phyloP scores from a whole-genome alignment of 2,888 invertebrate genomes.

The Oscheius onirici region DNA sequence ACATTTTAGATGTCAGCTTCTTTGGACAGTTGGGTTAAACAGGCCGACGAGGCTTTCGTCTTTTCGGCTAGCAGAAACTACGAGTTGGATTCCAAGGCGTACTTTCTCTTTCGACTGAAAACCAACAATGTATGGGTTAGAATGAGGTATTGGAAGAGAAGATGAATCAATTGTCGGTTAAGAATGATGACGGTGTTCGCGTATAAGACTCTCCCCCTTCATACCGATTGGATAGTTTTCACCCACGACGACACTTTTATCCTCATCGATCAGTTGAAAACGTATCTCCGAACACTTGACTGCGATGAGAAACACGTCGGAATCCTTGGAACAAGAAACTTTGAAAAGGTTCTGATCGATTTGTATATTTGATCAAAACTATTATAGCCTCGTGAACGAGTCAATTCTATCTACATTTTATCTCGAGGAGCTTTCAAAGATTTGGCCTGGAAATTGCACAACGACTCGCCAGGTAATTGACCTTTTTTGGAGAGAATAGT shows the following conservation, averaged over 20 bases:
- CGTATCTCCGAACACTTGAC: neutral
- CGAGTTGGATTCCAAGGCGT: neutral
- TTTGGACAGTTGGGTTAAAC: neutral
- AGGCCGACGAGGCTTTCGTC: conserved; percentile 1
- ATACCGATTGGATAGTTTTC: conserved; percentile 24
- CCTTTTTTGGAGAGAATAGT: neutral
- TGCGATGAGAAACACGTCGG: neutral
- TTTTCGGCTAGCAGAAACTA: conserved; percentile 2
- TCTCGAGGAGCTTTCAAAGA: conserved; percentile 14
- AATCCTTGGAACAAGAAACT: conserved; percentile 14
- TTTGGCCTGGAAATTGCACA: neutral
- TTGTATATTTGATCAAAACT: neutral
- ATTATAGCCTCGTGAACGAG: neutral
- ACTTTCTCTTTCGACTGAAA: conserved; percentile 4
- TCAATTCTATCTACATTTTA: conserved; percentile 1
- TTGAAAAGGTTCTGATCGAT: conserved; percentile 7
- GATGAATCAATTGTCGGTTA: neutral
- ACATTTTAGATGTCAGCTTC: neutral
- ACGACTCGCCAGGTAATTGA: neutral
- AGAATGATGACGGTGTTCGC: conserved; percentile 19
- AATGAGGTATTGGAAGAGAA: neutral
- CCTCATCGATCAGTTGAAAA: conserved; percentile 20
- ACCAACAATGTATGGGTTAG: neutral
- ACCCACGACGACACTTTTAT: conserved; percentile 17
- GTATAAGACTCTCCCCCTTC: neutral